Evolutionary conservation across 2,113 vertebrate species (phyloP), one percentile per base, ranked within the genome.

Genomic region (Gymnogyps californianus): DNA sequence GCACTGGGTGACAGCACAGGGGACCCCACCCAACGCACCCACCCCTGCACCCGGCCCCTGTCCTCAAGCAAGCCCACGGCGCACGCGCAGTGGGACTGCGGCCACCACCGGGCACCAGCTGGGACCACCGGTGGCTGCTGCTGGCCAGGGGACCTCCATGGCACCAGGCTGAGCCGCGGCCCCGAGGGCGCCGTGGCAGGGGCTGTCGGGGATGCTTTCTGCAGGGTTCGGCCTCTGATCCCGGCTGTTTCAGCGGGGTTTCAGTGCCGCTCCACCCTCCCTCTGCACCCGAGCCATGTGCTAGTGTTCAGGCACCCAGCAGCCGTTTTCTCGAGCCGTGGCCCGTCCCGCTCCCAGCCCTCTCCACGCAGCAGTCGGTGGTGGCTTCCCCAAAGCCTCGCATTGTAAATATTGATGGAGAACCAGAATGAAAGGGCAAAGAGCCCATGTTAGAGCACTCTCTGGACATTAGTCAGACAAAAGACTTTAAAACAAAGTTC

Each of bases 31-130:
- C 58, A 34, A 42, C 51, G 52, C 51, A 34, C 32, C 57, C 61
- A 28, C 6, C 18, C 15, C 22, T 11, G 24, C 16, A 19, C 7
- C 7, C 3, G 11, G 11, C 9, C 24, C 28, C 20, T 1, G 0
- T 38, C 66, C 66, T 31, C 29, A 10, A 36, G 12, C 58, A 8
- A 12, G 20, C 29, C 40, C 31, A 18, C 3, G 1, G 61, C 47
- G 62, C 13, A 1, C 2, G 1, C 0, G 0, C 1, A 5, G 34
- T 16, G 54, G 64, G 12, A 85, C 11, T 0, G 0, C 9, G 15
- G 70, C 17, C 24, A 51, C 51, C 44, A 3, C n/a, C 2, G 1
- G 40, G 40, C 61, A 85, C 38, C 57, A 42, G 26, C 42, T 0
- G 0, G 34, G 31, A 19, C 62, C 51, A n/a, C 8, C 1, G 0